Evolutionary conservation across 92 coral and sea anemone species (phyloP), one percentile per base, ranked within the genome.

Genomic region (Ricordea florida): DNA sequence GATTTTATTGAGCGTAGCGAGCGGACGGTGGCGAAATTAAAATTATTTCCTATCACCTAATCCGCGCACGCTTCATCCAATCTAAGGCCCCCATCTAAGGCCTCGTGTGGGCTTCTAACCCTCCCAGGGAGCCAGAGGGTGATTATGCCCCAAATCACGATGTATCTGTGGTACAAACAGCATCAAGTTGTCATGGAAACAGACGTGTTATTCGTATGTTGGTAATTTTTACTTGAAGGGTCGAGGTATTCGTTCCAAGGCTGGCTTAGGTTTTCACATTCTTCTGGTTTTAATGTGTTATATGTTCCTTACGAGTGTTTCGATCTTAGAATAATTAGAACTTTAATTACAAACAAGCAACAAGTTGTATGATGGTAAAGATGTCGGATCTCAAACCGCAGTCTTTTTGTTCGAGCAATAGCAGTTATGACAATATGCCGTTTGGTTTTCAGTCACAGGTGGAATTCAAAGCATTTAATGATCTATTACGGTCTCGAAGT

Each of bases 401-500:
- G 20, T 46, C 30, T 36, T 60, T 49, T 1, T 13, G 24, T 20
- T 20, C 10, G 13, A 36, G 47, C 34, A 10, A 21, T 27, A 11
- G 30, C 24, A 36, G 48, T 27, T 34, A 37, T 15, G 44, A 37
- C 3, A 15, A 21, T 4, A 33, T 84, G 59, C 86, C 87, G 1
- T 86, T 86, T 61, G 66, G 67, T 57, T 96, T 89, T 42, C 77
- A 81, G 18, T 72, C 84, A 24, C 87, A 85, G 57, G 55, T 80
- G 10, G 88, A 92, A 10, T 92, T 83, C 47, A 90, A 85, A 52
- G 99, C 97, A 14, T 37, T 82, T 15, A 63, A 89, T 58, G 85
- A 83, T 46, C 87, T 96, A 13, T 74, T 89, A n/a, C 88, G 94
- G 44, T 96, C 99, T 15, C 89, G 99, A 22, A 96, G 99, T 67